Evolutionary conservation across 2,888 invertebrate genomes (phyloP).

Genomic region (Lampropteryx suffumata): DNA sequence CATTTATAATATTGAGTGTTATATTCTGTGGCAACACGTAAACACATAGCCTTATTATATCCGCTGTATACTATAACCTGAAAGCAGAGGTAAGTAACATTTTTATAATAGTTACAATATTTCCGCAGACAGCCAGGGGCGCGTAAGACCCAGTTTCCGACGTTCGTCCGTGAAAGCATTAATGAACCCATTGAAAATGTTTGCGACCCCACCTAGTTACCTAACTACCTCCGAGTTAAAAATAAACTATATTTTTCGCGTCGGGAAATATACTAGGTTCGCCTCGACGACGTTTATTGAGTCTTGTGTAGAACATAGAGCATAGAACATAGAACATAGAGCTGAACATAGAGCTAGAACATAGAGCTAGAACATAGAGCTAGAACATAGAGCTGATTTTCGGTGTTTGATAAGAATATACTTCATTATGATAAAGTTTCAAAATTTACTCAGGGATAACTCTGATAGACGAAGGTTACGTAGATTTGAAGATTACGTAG

Average conservation of each 20-base stretch:
- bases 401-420: background rate
- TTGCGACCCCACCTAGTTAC: constrained; percentile 46
- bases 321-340: no score
- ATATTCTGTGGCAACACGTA: no score
- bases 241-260: constrained; percentile 36
- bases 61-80: no score
- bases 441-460: constrained; percentile 3
- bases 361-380: no score
- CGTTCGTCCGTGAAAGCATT: constrained; percentile 43
- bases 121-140: constrained; percentile 36
- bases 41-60: constrained; percentile 4
- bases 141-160: constrained; percentile 48
- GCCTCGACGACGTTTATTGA: background rate
- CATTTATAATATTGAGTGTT: no score
- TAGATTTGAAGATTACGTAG: no score
- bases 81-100: constrained; percentile 41
- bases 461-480: no score
- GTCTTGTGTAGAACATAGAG: no score
- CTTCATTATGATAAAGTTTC: constrained; percentile 5
- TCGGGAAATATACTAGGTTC: constrained; percentile 19
- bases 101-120: constrained; percentile 44
- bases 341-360: no score
- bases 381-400: background rate
- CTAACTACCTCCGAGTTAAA: constrained; percentile 32
- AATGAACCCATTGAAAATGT: constrained; percentile 62